Evolutionary conservation across 1,140 invertebrate genomes (phyloP).

Genomic region (Batillaria attramentaria): DNA sequence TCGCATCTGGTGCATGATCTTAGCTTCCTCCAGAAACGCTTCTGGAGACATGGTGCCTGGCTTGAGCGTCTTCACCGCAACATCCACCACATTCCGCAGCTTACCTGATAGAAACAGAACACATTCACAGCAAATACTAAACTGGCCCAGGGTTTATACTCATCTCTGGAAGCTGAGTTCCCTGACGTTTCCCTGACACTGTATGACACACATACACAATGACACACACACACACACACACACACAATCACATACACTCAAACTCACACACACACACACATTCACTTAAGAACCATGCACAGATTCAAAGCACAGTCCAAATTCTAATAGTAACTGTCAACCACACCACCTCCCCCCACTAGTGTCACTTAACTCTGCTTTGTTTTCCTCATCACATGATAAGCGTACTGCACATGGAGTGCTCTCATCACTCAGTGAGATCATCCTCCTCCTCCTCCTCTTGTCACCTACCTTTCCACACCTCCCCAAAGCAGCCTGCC

Average conservation of each 20-base stretch:
- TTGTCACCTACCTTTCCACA: slow-evolving; percentile 85
- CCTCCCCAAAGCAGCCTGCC: slow-evolving; percentile 97
- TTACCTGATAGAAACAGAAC: no score
- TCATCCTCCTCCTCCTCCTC: background rate
- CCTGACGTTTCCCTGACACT: background rate
- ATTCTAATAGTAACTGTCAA: background rate
- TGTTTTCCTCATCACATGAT: background rate
- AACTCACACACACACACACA: background rate
- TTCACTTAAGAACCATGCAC: background rate
- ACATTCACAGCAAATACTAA: background rate
- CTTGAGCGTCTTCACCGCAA: slow-evolving; percentile 95
- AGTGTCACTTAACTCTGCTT: no score
- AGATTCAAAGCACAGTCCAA: background rate
- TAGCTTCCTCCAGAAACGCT: slow-evolving; percentile 98
- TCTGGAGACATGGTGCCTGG: slow-evolving; percentile 97
- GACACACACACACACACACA: no score
- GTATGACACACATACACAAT: no score
- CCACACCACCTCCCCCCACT: background rate
- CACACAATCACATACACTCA: no score
- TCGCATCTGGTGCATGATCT: slow-evolving; percentile 97
- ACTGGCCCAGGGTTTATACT: background rate
- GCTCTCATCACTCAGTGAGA: background rate
- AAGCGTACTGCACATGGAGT: background rate
- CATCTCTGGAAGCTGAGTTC: background rate
- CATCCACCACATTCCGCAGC: slow-evolving; percentile 93